These are phyloP conservation scores for Cynopterus sphinx DNA, from an alignment of 2,797 vertebrate genomes.

Conservation along the genomic window DNA sequence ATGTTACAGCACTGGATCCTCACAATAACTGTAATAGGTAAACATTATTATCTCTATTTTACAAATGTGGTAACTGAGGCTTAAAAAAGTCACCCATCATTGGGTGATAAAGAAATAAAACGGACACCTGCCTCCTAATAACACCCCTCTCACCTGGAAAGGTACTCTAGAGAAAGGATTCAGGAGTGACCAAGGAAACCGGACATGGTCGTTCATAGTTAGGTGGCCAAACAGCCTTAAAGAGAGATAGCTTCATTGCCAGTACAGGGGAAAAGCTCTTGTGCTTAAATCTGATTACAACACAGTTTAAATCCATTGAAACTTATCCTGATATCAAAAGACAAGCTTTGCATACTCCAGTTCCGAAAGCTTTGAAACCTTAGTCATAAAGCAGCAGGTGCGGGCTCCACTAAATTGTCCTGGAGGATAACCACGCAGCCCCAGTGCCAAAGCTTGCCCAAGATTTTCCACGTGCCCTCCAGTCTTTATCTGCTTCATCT, in stretches of 20 bases:
- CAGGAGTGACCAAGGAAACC: conserved; percentile 19
- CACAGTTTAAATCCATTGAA: conserved; percentile 72
- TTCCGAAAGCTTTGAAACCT: conserved; percentile 68
- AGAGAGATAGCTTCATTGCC: conserved; percentile 30
- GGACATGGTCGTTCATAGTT: background rate
- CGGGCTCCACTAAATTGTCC: background rate
- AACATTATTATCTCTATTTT: conserved; percentile 23
- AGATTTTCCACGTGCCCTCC: background rate
- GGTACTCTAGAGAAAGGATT: background rate
- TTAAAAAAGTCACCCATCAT: background rate
- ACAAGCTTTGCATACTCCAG: conserved; percentile 58
- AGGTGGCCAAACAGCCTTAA: conserved; percentile 29
- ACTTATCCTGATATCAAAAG: conserved; percentile 76
- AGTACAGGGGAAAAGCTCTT: background rate
- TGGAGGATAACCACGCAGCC: background rate
- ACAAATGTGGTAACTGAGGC: background rate
- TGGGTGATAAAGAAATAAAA: conserved; percentile 42
- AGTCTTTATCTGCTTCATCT: background rate
- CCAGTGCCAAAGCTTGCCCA: background rate
- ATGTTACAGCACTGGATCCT: background rate
- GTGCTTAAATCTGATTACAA: conserved; percentile 66
- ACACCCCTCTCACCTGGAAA: background rate
- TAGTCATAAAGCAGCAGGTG: conserved; percentile 69
- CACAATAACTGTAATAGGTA: background rate
- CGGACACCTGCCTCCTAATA: conserved; percentile 29